Percentiles rank a stretch among this genome's conserved stretches.
Conservation (phyloP, 2,888 invertebrate species). For the Caenorhabditis sinica region DNA sequence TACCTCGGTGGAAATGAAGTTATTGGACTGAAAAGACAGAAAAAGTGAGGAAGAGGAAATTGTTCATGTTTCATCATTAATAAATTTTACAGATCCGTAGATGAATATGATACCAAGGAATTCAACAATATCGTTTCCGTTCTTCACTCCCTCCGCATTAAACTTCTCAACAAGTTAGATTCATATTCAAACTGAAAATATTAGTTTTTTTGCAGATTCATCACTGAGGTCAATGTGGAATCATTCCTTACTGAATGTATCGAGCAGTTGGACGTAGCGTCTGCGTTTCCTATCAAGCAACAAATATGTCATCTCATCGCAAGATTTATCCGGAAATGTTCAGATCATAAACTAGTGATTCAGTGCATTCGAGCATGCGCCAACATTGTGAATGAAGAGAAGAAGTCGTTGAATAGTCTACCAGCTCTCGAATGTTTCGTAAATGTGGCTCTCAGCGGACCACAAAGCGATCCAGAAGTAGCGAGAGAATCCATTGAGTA, state of each 20-base stretch:
- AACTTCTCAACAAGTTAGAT: conserved; percentile 34
- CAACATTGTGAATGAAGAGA: conserved; percentile 73
- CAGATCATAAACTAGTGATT: conserved; percentile 6
- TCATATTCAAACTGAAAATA: neutral
- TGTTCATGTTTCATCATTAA: neutral
- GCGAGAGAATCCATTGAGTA: conserved; percentile 30
- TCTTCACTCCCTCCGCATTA: conserved; percentile 54
- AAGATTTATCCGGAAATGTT: conserved; percentile 16
- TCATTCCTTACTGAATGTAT: conserved; percentile 48
- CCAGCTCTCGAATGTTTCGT: conserved; percentile 68
- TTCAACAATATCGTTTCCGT: conserved; percentile 54
- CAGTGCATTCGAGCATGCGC: conserved; percentile 45
- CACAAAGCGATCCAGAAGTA: conserved; percentile 12
- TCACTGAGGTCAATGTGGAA: conserved; percentile 30
- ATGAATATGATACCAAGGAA: conserved; percentile 58
- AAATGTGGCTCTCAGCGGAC: conserved; percentile 44
- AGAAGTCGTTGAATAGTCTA: conserved; percentile 72
- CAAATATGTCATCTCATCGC: conserved; percentile 52
- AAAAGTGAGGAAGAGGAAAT: conserved; percentile 26
- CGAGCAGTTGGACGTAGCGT: conserved; percentile 67
- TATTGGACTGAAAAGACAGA: conserved; percentile 32
- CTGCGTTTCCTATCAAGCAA: conserved; percentile 64
- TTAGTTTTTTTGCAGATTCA: conserved; percentile 22
- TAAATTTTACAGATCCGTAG: conserved; percentile 29
- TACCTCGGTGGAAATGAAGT: conserved; percentile 25